Evolutionary conservation across 1,140 invertebrate species (phyloP).

Genomic region (Heliconius hewitsoni): DNA sequence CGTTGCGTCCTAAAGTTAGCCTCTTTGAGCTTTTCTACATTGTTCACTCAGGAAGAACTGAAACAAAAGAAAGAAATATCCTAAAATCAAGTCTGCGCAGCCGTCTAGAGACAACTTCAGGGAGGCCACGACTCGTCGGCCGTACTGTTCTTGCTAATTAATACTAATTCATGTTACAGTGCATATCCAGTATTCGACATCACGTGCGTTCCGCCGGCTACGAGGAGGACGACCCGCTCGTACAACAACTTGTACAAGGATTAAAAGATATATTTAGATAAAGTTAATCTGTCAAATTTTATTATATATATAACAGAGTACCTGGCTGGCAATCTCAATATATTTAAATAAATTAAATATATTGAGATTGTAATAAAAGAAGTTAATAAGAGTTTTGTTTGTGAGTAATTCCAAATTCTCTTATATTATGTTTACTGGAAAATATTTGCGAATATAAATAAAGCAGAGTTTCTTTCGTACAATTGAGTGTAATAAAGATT

Average conservation of each 20-base stretch:
- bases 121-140: too few relatives aligned
- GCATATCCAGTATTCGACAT: conserved; percentile 66
- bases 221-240: conserved; percentile 48
- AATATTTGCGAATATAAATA: not conserved
- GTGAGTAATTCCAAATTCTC: not conserved
- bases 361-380: not conserved
- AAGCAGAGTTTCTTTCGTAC: too few relatives aligned
- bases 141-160: not conserved
- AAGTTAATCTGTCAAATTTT: not conserved
- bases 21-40: too few relatives aligned
- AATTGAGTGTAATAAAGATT: not conserved
- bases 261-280: conserved; percentile 59
- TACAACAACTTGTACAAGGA: conserved; percentile 48
- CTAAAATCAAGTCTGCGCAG: too few relatives aligned
- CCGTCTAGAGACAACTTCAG: too few relatives aligned
- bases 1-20: too few relatives aligned
- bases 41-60: too few relatives aligned
- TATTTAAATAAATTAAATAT: not conserved
- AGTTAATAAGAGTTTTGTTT: not conserved
- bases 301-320: not conserved
- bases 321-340: too few relatives aligned
- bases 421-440: not conserved
- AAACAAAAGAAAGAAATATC: too few relatives aligned
- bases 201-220: conserved; percentile 70
- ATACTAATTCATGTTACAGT: conserved; percentile 50